Conservation (phyloP, 2,888 invertebrate genomes). For the Gymnosoma rotundatum region DNA sequence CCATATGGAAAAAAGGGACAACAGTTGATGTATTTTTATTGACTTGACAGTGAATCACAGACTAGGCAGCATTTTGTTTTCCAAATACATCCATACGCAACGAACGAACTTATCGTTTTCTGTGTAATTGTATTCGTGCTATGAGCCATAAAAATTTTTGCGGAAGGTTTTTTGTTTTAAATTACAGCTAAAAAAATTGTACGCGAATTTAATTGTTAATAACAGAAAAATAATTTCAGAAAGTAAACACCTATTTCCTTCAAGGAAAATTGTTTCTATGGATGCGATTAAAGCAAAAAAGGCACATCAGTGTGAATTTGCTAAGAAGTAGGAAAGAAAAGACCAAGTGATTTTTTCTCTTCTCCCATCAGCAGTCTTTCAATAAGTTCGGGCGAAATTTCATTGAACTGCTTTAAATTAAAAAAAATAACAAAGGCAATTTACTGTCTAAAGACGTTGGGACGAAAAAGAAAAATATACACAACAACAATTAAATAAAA, state of each 20-base stretch:
- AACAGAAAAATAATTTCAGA: constrained; percentile 53
- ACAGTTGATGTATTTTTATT: constrained; percentile 9
- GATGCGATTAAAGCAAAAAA: constrained; percentile 34
- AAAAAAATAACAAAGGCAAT: constrained; percentile 77
- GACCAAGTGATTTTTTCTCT: constrained; percentile 75
- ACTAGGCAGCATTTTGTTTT: constrained; percentile 52
- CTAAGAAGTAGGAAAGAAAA: constrained; percentile 50
- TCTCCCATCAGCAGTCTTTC: constrained; percentile 70
- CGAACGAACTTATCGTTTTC: constrained; percentile 72
- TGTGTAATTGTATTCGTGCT: constrained; percentile 79
- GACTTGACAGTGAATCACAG: constrained; percentile 45
- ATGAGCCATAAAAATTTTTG: constrained; percentile 78
- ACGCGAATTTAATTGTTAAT: constrained; percentile 73
- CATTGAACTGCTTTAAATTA: constrained; percentile 77
- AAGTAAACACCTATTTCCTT: constrained; percentile 24
- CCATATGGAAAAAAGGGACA: constrained; percentile 49
- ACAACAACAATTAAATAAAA: constrained; percentile 62
- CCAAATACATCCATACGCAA: constrained; percentile 68
- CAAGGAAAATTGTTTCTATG: constrained; percentile 56
- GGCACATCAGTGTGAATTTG: constrained; percentile 73
- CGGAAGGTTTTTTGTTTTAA: constrained; percentile 77
- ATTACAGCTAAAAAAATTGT: constrained; percentile 75
- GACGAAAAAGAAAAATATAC: constrained; percentile 67
- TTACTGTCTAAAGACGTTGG: constrained; percentile 70
- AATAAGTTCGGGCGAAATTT: constrained; percentile 78